Evolutionary conservation across 2,888 invertebrate species (phyloP).

Genomic region (Morpho helenor): DNA sequence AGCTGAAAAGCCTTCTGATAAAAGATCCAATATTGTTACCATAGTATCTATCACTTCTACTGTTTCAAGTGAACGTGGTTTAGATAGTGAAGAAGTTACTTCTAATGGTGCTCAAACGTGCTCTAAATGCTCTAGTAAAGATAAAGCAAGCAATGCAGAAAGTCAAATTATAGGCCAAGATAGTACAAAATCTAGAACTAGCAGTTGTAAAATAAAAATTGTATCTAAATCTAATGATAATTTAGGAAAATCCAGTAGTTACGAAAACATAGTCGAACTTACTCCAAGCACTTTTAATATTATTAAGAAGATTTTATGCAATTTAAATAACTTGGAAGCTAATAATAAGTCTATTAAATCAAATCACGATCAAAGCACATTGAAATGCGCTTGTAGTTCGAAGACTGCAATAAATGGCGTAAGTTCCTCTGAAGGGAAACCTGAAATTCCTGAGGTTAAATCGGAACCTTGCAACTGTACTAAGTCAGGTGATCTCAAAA

Average conservation of each 20-base stretch:
- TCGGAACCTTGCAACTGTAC: neutral
- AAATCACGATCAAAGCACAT: neutral
- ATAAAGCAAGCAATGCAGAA: neutral
- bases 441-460: neutral
- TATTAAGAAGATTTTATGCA: conserved; percentile 24
- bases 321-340: conserved; percentile 12
- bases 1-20: neutral
- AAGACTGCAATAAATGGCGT: too few species aligned
- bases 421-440: neutral
- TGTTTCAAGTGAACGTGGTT: conserved; percentile 3
- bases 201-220: conserved; percentile 25
- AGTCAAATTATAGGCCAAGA: neutral
- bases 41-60: conserved; percentile 2
- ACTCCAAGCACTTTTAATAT: conserved; percentile 21
- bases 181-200: conserved; percentile 4
- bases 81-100: conserved; percentile 1
- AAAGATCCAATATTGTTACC: conserved; percentile 1
- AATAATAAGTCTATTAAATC: conserved; percentile 4
- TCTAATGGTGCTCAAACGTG: neutral
- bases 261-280: conserved; percentile 20
- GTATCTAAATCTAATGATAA: conserved; percentile 20
- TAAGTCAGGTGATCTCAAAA: neutral
- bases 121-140: conserved; percentile 2
- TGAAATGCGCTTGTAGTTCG: too few species aligned
- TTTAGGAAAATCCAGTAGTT: conserved; percentile 6